Base-by-base conservation (phyloP, 2,113 vertebrate genomes). In the Columba livia region DNA sequence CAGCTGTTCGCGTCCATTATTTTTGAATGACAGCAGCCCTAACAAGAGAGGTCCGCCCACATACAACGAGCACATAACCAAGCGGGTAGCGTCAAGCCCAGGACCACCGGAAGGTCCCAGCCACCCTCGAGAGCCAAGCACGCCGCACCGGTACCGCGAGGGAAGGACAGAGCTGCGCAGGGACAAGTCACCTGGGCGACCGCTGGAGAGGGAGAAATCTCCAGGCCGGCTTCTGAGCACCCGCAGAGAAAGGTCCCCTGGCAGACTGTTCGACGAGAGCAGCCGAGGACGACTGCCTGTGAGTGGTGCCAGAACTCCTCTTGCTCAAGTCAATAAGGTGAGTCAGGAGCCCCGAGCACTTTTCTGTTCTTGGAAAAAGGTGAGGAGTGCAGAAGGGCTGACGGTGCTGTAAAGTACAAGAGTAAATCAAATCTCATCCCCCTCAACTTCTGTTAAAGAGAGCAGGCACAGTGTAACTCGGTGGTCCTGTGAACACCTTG, bases 61-160 rank as follows among this genome's bases (percentile, higher is more conserved):
- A 1, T 99, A 99, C 98, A 99, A 99, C 6, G 99, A 99, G 98
- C 99, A 99, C 98, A 99, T 99, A 97, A 98, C 99, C 96, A 99
- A 99, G 97, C 98, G 99, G 0, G 97, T 99, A 95, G 98, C 99
- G 7, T 99, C 99, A 14, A 99, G 99, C 79, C 99, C 99, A 0
- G 98, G 98, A 2, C 98, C 98, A 6, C 98, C 98, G 0, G 99
- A 99, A 73, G 98, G 98, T 12, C 98, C 99, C 18, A 97, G 98
- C 96, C 98, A 99, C 95, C 98, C 99, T 34, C 98, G 99, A 62
- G 99, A 99, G 93, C 99, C 99, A 94, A 99, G 99, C 98, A 99
- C 99, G 32, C 99, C 99, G 0, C 99, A 99, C 72, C 99, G 99
- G 74, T 99, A 99, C 98, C 98, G 99, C 3, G 99, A 99, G 98